Conservation (phyloP, 2,113 vertebrate genomes). For the Phylloscopus trochiloides region DNA sequence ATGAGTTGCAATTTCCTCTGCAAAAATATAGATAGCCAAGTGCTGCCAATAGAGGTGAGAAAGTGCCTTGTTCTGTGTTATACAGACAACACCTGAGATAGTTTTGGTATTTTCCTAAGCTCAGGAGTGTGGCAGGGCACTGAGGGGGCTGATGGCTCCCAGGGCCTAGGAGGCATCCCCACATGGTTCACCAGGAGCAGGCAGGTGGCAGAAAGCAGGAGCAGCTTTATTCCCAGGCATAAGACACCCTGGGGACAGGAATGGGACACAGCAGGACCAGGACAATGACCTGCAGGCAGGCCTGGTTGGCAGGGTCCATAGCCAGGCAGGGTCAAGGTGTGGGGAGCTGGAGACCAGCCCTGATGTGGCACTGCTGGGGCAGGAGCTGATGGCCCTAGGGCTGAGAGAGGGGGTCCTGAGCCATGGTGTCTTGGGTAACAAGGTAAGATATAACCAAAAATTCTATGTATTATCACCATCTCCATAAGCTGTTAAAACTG, state of each 20-base stretch:
- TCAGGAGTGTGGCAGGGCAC: not conserved
- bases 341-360: not conserved
- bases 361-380: not conserved
- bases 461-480: too few relatives aligned
- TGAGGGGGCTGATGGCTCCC: rapidly evolving
- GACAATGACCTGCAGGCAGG: rapidly evolving
- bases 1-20: not conserved
- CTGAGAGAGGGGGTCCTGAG: not conserved
- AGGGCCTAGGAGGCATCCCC: rapidly evolving
- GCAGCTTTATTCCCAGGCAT: rapidly evolving
- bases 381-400: not conserved
- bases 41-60: not conserved
- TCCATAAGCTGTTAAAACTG: not conserved
- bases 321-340: not conserved
- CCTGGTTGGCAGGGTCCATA: rapidly evolving
- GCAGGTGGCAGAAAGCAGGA: rapidly evolving
- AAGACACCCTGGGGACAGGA: not conserved
- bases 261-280: rapidly evolving
- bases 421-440: too few relatives aligned
- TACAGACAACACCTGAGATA: not conserved
- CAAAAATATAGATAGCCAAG: not conserved
- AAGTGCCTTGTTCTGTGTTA: not conserved
- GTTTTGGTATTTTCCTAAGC: not conserved
- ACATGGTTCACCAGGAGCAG: not conserved
- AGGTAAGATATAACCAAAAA: not conserved